A percentile compares a stretch with the other conserved stretches of the same genome.
phyloP scores from a whole-genome alignment of 2,888 invertebrate genomes.

The Drosophila melanosoma region DNA sequence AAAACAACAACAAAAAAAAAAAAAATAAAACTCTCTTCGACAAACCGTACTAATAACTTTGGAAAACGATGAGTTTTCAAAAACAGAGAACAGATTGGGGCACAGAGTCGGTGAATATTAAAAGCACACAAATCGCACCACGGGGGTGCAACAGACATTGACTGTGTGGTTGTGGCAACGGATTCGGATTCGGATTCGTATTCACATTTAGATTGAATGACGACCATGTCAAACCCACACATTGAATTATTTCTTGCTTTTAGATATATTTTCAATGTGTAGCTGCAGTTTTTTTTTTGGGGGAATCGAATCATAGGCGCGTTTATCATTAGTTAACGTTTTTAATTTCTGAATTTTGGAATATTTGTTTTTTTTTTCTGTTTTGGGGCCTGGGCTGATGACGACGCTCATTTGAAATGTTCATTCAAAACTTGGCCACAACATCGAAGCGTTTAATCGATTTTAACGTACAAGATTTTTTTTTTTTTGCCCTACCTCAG shows the following conservation, averaged over 20 bases:
- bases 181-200: slow-evolving; percentile 5
- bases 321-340: slow-evolving; percentile 69
- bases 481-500: slow-evolving; percentile 38
- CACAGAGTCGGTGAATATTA: slow-evolving; percentile 73
- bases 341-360: slow-evolving; percentile 67
- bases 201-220: slow-evolving; percentile 36
- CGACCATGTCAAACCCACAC: slow-evolving; percentile 70
- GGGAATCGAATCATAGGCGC: slow-evolving; percentile 43
- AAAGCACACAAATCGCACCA: slow-evolving; percentile 76
- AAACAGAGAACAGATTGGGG: slow-evolving; percentile 52
- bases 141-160: slow-evolving; percentile 65
- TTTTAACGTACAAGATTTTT: slow-evolving; percentile 59
- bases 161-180: slow-evolving; percentile 25
- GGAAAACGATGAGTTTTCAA: slow-evolving; percentile 78
- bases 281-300: slow-evolving; percentile 2
- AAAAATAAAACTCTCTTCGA: slow-evolving; percentile 27
- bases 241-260: slow-evolving; percentile 47
- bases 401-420: slow-evolving; percentile 58
- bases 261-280: slow-evolving; percentile 3
- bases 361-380: slow-evolving; percentile 27
- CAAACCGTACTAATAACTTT: slow-evolving; percentile 68
- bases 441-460: slow-evolving; percentile 80
- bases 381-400: slow-evolving; percentile 49
- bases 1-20: slow-evolving; percentile 46
- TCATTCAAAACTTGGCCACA: slow-evolving; percentile 60